Base-by-base conservation (phyloP, 1,140 invertebrate genomes). In the Hylaeus anthracinus region DNA sequence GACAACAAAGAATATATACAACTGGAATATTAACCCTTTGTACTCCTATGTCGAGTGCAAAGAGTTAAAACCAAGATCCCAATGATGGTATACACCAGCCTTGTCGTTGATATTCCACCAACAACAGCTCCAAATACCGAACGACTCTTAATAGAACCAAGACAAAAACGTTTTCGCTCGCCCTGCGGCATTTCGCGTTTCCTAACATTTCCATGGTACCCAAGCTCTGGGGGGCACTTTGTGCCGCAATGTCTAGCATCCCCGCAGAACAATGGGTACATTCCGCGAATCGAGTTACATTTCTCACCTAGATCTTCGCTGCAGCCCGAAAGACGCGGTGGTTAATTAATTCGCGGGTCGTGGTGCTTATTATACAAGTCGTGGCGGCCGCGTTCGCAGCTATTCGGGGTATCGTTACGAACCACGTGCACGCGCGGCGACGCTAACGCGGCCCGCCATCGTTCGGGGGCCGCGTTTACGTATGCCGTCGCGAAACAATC, bases 401-500 rank as follows among this genome's bases (percentile, higher is more conserved):
- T 64, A 73, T 83, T 85, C 60, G 65, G 12, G 60, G 72, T 72
- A 86, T 77, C 77, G 77, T 81, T 83, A 84, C 65, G 73, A 78
- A 65, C 73, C 69, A 45, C 51, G 65, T 39, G 53, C 43, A 51
- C 9, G 15, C 48, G 48, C 43, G 15, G 15, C 15, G 26, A 26
- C 53, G 39, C 26, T 65, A 26, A 12, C 5, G 15, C n/a, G 5
- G 2, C 12, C 1, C 53, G 58, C 65, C 72, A 72, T 69, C 26
- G 81, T 78, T 67, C 48, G 65, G 55, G 55, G 37, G 48, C 48
- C 64, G 55, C 58, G 83, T 86, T 86, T 83, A 86, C 73, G 81
- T 81, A 75, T 75, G 84, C 84, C 85, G 73, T 81, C 73, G 73
- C 72, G 77, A 87, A 87, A 87, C 82, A 87, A 86, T 87, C 71